These are phyloP conservation scores for Mirounga angustirostris DNA, from an alignment of 2,113 vertebrate genomes.

Conservation along the genomic window DNA sequence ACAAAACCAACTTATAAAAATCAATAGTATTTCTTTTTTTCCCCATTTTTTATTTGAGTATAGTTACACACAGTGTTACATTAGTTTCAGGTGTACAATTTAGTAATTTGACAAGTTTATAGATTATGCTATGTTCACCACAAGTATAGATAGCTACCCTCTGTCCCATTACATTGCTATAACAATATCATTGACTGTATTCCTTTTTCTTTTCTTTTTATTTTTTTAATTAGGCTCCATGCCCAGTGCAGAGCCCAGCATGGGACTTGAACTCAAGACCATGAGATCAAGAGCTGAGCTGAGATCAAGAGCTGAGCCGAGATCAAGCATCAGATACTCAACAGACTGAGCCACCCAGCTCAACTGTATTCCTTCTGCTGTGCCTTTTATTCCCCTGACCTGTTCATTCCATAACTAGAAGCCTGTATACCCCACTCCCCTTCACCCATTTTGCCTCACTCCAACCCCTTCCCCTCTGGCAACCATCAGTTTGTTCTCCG, in stretches of 20 bases:
- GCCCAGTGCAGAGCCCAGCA: not conserved
- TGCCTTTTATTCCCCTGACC: not conserved
- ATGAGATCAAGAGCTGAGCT: not conserved
- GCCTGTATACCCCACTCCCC: not conserved
- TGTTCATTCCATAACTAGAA: not conserved
- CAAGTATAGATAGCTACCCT: not conserved
- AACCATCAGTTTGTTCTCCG: not conserved
- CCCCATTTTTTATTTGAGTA: not conserved
- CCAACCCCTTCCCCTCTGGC: not conserved
- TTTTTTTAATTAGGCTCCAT: not conserved
- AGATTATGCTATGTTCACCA: not conserved
- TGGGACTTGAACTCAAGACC: not conserved
- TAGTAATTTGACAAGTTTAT: not conserved
- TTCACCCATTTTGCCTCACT: not conserved
- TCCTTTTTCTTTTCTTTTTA: not conserved
- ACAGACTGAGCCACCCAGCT: not conserved
- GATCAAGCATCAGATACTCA: not conserved
- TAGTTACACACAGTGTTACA: not conserved
- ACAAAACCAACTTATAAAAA: slow-evolving; percentile 54
- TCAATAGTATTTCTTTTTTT: not conserved
- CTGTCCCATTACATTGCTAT: not conserved
- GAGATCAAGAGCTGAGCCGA: not conserved
- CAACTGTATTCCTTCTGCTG: not conserved
- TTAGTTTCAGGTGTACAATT: not conserved
- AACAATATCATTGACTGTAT: not conserved